Conservation (phyloP, 2,888 invertebrate species). For the Amphipyra berbera region DNA sequence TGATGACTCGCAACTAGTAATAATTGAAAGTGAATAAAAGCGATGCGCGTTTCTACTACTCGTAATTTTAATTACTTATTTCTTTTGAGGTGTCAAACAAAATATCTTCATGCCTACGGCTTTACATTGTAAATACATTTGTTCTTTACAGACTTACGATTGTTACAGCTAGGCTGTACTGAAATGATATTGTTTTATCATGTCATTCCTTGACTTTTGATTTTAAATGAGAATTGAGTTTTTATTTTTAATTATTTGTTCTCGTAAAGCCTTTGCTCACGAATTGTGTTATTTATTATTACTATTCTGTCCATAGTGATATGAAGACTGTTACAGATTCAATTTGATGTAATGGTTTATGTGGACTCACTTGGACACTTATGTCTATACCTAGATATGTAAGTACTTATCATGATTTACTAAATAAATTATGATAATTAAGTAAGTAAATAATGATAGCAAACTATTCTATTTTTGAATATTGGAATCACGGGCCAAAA, state of each 20-base stretch:
- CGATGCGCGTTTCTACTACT: constrained; percentile 47
- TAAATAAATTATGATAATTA: constrained; percentile 66
- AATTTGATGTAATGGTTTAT: constrained; percentile 66
- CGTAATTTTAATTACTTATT: constrained; percentile 40
- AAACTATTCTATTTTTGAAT: constrained; percentile 73
- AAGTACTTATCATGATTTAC: constrained; percentile 76
- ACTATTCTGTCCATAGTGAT: constrained; percentile 70
- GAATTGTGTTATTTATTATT: constrained; percentile 81
- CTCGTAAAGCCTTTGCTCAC: constrained; percentile 80
- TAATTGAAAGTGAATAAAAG: constrained; percentile 44
- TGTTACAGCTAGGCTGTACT: constrained; percentile 51
- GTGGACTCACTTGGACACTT: constrained; percentile 60
- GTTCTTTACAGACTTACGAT: constrained; percentile 35
- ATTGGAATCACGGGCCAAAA: constrained; percentile 87
- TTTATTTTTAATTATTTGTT: constrained; percentile 62
- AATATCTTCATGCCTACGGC: constrained; percentile 27
- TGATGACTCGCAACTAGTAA: constrained; percentile 34
- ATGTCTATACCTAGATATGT: constrained; percentile 58
- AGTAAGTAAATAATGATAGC: constrained; percentile 60
- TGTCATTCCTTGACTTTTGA: constrained; percentile 75
- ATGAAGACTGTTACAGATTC: constrained; percentile 70
- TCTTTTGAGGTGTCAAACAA: constrained; percentile 37
- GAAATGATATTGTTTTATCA: constrained; percentile 57
- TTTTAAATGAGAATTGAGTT: constrained; percentile 64
- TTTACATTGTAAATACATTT: constrained; percentile 56